Evolutionary conservation across 2,888 invertebrate genomes (phyloP), one percentile per base, ranked within the genome.

Genomic region (Ceramica pisi): DNA sequence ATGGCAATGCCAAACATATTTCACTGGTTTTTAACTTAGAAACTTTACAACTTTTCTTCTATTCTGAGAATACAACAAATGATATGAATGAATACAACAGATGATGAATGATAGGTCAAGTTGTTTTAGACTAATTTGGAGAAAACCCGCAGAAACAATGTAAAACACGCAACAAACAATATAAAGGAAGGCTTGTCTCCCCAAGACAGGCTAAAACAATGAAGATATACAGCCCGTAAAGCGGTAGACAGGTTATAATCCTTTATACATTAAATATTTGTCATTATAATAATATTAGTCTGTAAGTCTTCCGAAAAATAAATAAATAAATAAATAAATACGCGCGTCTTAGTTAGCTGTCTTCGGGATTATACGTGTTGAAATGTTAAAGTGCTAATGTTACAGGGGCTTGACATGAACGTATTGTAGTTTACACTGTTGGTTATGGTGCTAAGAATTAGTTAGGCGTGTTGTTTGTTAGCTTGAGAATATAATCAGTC

Each of bases 331-430:
- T n/a, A n/a, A n/a, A n/a, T n/a, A n/a, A n/a, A n/a, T n/a, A n/a
- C 70, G 59, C 2, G 26, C 16, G 53, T 53, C 75, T 70, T 76
- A 53, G 63, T 63, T 57, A 8, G 19, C 38, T 62, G 76, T 57
- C 31, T 63, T 62, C n/a, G 8, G 62, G 55, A 68, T 61, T 67
- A 75, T 53, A 26, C 26, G 19, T 10, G 35, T 12, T 57, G 50
- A 35, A 57, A 71, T 50, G 10, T 38, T 19, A 61, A 46, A 23
- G 26, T 38, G n/a, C n/a, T n/a, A n/a, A 41, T 14, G 23, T 50
- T 31, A 31, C 31, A 31, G 6, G 3, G 5, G 31, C 14, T 4
- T 31, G 8, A n/a, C 12, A 44, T 8, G 14, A n/a, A 21, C 10
- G 7, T 56, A n/a, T 19, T 8, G 7, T 44, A 53, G 26, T 62